A percentile compares a stretch with the other conserved stretches of the same genome.
phyloP scores from a whole-genome alignment of 2,888 invertebrate species.

The Hanleya hanleyi region DNA sequence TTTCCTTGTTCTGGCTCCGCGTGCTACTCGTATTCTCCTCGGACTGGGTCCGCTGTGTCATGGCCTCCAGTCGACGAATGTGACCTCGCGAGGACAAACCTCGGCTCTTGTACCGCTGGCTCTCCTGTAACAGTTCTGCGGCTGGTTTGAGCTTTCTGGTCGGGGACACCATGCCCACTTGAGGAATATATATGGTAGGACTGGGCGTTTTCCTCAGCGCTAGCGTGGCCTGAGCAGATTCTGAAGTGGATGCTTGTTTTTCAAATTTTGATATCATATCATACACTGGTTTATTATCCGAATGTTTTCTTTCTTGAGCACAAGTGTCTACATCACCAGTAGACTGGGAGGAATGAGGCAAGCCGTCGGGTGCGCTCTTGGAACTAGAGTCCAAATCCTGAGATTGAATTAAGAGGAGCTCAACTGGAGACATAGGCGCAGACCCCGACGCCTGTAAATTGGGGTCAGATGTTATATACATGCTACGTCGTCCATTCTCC shows the following conservation, averaged over 20 bases:
- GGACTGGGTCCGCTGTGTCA: conserved; percentile 42
- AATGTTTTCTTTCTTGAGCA: neutral
- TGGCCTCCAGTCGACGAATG: neutral
- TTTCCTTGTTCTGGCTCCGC: conserved; percentile 52
- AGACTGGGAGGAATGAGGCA: neutral
- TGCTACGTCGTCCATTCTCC: neutral
- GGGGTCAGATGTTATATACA: conserved; percentile 1
- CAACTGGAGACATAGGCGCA: neutral
- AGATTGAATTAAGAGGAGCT: neutral
- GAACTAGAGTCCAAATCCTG: neutral
- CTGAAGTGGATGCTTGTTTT: conserved; percentile 29
- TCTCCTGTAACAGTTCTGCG: conserved; percentile 66
- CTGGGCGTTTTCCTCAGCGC: conserved; percentile 45
- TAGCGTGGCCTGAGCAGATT: conserved; percentile 35
- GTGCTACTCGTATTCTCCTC: conserved; percentile 36
- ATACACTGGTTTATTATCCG: neutral
- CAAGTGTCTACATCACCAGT: neutral
- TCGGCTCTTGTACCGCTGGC: conserved; percentile 57
- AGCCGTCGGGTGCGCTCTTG: neutral
- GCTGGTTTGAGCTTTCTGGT: conserved; percentile 65
- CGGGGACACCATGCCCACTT: conserved; percentile 48
- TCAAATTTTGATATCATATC: conserved; percentile 9
- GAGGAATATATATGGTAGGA: conserved; percentile 42
- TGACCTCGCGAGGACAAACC: conserved; percentile 57
- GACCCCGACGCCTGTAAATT: neutral